phyloP scores from a whole-genome alignment of 2,113 vertebrate species.

The Capreolus pygargus region DNA sequence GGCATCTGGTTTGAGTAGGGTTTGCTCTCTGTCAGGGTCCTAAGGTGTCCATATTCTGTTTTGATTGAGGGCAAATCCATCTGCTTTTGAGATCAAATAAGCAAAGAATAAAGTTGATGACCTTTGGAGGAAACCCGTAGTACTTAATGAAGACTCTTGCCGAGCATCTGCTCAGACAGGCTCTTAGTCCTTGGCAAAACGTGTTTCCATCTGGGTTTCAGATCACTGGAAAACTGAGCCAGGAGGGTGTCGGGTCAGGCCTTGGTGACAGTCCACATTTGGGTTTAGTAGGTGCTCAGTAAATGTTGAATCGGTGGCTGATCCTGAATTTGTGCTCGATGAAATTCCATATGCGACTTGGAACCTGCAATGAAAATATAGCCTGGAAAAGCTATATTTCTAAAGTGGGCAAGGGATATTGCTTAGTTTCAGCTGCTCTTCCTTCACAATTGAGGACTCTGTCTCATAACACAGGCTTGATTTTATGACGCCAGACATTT shows the following conservation, averaged over 20 bases:
- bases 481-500: not conserved
- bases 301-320: not conserved
- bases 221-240: not conserved
- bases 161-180: not conserved
- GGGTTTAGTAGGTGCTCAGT: not conserved
- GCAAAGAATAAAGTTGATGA: not conserved
- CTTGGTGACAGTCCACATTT: not conserved
- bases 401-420: not conserved
- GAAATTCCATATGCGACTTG: not conserved
- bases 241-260: too few species aligned
- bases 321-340: not conserved
- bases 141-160: not conserved
- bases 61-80: not conserved
- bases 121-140: not conserved
- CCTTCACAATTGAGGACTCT: not conserved
- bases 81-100: conserved; percentile 35
- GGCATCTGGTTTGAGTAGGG: not conserved
- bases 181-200: fast-evolving
- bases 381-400: not conserved
- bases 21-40: not conserved
- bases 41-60: not conserved
- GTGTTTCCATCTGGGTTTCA: not conserved
- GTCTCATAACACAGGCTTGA: not conserved
- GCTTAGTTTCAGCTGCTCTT: not conserved
- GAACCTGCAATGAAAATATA: not conserved